Base-by-base conservation (phyloP, 2,113 vertebrate species). In the Ammospiza caudacuta region DNA sequence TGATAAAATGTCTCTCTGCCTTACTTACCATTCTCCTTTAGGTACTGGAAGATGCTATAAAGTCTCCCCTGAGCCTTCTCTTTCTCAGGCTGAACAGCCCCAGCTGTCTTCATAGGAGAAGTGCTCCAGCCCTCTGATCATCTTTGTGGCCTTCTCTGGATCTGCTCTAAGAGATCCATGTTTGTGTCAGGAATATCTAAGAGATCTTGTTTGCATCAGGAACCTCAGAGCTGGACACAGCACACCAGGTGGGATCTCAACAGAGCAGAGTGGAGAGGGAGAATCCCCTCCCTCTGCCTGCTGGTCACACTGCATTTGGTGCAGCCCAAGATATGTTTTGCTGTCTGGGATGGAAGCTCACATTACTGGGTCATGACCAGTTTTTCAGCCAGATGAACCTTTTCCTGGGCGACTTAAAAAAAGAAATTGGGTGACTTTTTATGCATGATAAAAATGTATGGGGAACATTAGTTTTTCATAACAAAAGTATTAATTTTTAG, bases 101-200 rank as follows among this genome's bases (percentile, higher is more conserved):
- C 29, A 55, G 13, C 16, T 22, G 18, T 63, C 23, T 44, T 63
- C 19, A 25, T 1, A 29, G n/a, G 39, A 77, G 33, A 70, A 16
- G 47, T 70, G n/a, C 41, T 79, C 24, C 47, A 47, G 21, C 9
- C 5, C 47, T 47, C 12, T 70, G 57, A 70, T 24, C 23, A 9
- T n/a, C 47, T 55, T 55, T 0, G 0, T 41, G 41, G 41, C 7
- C 20, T 62, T 19, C n/a, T 57, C 41, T 57, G 35, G 29, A 31
- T 70, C 64, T 23, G 7, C 20, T 63, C 17, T 43, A 63, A 47
- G 29, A 72, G 66, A n/a, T 72, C 25, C 35, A 41, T 47, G 17
- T 54, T 63, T 79, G n/a, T 72, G 49, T 43, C 41, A 43, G 41
- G 41, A 43, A 43, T 43, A 43, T 43, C 41, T 16, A 43, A 16